phyloP scores from a whole-genome alignment of 2,888 invertebrate genomes.

The Alviniconcha strummeri region DNA sequence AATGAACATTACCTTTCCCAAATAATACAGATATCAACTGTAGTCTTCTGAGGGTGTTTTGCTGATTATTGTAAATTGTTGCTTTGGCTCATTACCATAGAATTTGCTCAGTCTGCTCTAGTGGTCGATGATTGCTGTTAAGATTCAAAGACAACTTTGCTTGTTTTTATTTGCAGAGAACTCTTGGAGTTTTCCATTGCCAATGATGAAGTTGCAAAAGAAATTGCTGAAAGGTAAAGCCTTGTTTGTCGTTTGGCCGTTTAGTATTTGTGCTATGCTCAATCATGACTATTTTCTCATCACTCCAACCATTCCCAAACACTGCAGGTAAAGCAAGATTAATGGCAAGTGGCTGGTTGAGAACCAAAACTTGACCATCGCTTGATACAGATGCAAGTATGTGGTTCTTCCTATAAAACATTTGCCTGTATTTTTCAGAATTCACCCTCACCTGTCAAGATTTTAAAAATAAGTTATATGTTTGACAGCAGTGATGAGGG shows the following conservation, averaged over 20 bases:
- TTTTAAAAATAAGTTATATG: neutral
- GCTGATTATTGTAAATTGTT: no score
- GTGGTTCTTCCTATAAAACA: neutral
- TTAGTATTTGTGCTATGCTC: neutral
- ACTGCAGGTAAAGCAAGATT: neutral
- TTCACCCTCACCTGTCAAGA: neutral
- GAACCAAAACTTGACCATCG: neutral
- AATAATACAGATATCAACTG: no score
- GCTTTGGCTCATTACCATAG: no score
- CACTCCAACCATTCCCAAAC: neutral
- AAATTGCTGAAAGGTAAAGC: conserved; percentile 82
- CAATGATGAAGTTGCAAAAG: conserved; percentile 83
- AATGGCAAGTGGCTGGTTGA: no score
- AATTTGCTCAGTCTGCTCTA: no score
- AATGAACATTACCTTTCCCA: no score
- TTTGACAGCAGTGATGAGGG: no score
- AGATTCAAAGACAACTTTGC: neutral
- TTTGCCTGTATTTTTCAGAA: neutral
- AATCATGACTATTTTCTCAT: neutral
- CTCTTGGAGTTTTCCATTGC: conserved; percentile 84
- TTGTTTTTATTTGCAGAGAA: conserved; percentile 72
- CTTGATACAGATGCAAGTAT: neutral
- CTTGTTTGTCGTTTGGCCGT: neutral
- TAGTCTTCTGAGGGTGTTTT: no score
- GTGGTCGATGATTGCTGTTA: no score